Evolutionary conservation across 2,113 vertebrate species (phyloP), one percentile per base, ranked within the genome.

Genomic region (Vulpes ferrilata): DNA sequence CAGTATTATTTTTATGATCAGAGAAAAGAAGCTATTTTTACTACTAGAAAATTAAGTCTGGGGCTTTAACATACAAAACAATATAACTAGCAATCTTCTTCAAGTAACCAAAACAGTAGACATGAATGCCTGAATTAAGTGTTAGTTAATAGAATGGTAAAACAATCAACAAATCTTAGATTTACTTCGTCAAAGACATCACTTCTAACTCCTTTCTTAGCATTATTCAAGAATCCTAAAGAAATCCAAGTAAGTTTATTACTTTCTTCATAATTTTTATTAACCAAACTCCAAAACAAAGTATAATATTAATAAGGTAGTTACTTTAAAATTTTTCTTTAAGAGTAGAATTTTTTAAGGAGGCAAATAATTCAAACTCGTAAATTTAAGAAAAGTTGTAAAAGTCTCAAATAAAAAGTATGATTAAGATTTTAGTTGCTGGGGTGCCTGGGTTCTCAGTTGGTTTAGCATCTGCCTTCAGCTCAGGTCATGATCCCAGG

Each of bases 251-350:
- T 48, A 69, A 79, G 4, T 73, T 64, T 27, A 74, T 93, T 82
- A 78, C 2, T 43, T 71, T 91, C 35, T 83, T 86, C 88, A 51
- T 51, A 90, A 93, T 60, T 76, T 48, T 84, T 88, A 92, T 19
- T 88, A 79, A 82, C 6, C 19, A 59, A 79, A 95, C 3, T 23
- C 71, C 65, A 79, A 90, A 79, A 91, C 17, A 78, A 90, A 84
- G 25, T 65, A 76, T 38, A 88, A 93, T n/a, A 60, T 25, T 22
- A 65, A 93, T 27, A 10, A 94, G 57, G 23, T 11, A 55, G 62
- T 5, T 74, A 76, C 57, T 85, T 80, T 64, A 88, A 93, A 95
- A 94, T 57, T 90, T 79, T 95, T 35, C 55, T 35, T 73, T 55
- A 83, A 92, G 19, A 67, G 57, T 25, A 82, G 15, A 69, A 7